Conservation (phyloP, 2,888 invertebrate genomes). For the Hypena proboscidalis region DNA sequence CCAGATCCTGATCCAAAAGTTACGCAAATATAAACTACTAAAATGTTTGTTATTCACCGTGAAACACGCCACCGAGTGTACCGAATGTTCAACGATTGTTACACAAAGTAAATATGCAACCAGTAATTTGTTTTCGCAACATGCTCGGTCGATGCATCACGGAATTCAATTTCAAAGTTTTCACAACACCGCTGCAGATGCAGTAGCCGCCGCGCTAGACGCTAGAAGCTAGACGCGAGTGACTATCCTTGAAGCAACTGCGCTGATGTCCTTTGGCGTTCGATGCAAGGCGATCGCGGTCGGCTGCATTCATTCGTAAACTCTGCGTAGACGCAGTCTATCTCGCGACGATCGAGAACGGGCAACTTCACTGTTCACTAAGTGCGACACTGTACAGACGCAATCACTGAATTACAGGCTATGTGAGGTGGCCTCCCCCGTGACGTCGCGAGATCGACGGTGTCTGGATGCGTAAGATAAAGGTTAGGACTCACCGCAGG, state of each 20-base stretch:
- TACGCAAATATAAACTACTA: slow-evolving; percentile 10
- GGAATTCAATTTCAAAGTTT: slow-evolving; percentile 32
- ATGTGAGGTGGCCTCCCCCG: slow-evolving; percentile 66
- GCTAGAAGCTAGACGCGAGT: slow-evolving; percentile 50
- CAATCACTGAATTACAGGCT: slow-evolving; percentile 68
- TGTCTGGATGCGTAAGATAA: slow-evolving; percentile 78
- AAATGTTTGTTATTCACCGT: slow-evolving; percentile 12
- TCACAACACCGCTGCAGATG: slow-evolving; percentile 58
- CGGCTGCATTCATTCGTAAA: slow-evolving; percentile 67
- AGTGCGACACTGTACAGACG: slow-evolving; percentile 67
- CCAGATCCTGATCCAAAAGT: slow-evolving; percentile 22
- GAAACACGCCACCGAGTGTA: slow-evolving; percentile 24
- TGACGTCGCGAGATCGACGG: slow-evolving; percentile 80
- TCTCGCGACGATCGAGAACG: slow-evolving; percentile 68
- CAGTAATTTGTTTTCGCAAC: slow-evolving; percentile 54
- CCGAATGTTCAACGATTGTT: slow-evolving; percentile 50
- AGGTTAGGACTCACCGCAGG: slow-evolving; percentile 85
- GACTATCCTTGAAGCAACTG: slow-evolving; percentile 74
- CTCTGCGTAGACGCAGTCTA: slow-evolving; percentile 68
- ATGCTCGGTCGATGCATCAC: slow-evolving; percentile 44
- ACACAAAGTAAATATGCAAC: slow-evolving; percentile 43
- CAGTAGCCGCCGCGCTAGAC: slow-evolving; percentile 54
- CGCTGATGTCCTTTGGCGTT: slow-evolving; percentile 69
- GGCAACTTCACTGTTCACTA: slow-evolving; percentile 80
- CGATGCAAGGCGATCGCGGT: slow-evolving; percentile 69